A percentile compares a stretch with the other conserved stretches of the same genome.
Conservation (phyloP, 2,797 vertebrate species). For the Hemitrygon akajei region DNA sequence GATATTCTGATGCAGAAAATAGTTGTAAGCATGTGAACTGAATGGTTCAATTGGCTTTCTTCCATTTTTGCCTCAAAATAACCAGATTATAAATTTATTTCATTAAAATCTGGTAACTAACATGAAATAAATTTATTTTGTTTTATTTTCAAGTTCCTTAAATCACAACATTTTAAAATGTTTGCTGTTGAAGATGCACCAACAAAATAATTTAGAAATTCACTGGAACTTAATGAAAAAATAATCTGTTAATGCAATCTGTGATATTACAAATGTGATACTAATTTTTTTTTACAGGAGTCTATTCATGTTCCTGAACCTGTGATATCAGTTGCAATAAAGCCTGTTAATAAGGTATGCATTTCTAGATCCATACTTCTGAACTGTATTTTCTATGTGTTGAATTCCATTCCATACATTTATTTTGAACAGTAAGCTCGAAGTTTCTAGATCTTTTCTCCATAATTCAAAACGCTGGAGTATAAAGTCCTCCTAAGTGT, state of each 20-base stretch:
- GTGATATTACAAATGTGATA: not conserved
- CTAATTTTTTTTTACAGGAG: slow-evolving; percentile 62
- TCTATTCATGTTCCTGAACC: slow-evolving; percentile 92
- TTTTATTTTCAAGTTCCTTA: not conserved
- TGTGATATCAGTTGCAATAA: slow-evolving; percentile 89
- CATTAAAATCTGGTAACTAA: not conserved
- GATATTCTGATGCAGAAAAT: not conserved
- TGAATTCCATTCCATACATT: not conserved
- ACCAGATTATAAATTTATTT: not conserved
- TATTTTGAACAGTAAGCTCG: not conserved
- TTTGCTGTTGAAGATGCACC: too few species aligned
- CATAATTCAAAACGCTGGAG: not conserved
- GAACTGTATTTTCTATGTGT: not conserved
- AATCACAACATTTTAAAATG: not conserved
- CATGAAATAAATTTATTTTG: not conserved
- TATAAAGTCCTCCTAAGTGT: not conserved
- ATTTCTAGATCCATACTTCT: not conserved
- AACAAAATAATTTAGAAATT: not conserved
- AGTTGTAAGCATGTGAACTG: not conserved
- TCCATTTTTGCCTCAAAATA: not conserved
- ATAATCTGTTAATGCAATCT: not conserved
- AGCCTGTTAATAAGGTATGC: slow-evolving; percentile 81
- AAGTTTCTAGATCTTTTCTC: not conserved
- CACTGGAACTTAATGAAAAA: not conserved
- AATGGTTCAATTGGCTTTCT: not conserved